Conservation (phyloP, 2,797 vertebrate species). For the Etheostoma perlongum region DNA sequence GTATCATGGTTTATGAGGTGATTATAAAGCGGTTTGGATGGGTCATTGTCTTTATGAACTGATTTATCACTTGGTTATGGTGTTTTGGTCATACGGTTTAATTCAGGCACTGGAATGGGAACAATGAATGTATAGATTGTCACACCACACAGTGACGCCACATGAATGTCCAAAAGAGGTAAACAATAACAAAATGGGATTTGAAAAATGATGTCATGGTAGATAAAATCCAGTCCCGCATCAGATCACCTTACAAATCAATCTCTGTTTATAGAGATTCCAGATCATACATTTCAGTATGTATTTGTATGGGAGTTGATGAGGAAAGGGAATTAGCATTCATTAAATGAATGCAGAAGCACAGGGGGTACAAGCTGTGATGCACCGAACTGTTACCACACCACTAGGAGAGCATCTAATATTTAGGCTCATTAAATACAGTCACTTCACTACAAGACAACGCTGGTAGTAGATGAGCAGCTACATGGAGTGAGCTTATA, state of each 20-base stretch:
- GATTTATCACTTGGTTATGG: slow-evolving; percentile 61
- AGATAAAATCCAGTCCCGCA: slow-evolving; percentile 41
- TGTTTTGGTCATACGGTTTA: slow-evolving; percentile 62
- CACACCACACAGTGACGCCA: slow-evolving; percentile 31
- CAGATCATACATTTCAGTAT: slow-evolving; percentile 13
- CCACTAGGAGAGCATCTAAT: slow-evolving; percentile 53
- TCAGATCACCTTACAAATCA: slow-evolving; percentile 50
- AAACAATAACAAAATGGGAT: slow-evolving; percentile 9
- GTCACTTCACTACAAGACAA: slow-evolving; percentile 47
- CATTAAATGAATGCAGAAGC: slow-evolving; percentile 43
- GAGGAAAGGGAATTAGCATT: slow-evolving; percentile 40
- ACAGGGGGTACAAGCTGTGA: slow-evolving; percentile 28
- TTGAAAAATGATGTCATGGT: slow-evolving; percentile 5
- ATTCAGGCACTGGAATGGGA: slow-evolving; percentile 66
- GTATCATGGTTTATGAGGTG: slow-evolving; percentile 66
- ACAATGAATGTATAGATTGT: slow-evolving; percentile 31
- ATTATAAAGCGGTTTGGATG: slow-evolving; percentile 67
- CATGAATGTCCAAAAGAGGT: slow-evolving; percentile 25
- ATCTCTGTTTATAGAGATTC: slow-evolving; percentile 15
- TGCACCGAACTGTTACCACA: slow-evolving; percentile 58
- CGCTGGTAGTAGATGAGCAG: slow-evolving; percentile 32
- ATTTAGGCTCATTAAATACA: slow-evolving; percentile 48
- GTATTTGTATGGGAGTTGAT: slow-evolving; percentile 54
- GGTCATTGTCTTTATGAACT: slow-evolving; percentile 71
- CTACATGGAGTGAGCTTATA: slow-evolving; percentile 50